phyloP scores from a whole-genome alignment of 2,113 vertebrate genomes.

The Oryzias woworae region DNA sequence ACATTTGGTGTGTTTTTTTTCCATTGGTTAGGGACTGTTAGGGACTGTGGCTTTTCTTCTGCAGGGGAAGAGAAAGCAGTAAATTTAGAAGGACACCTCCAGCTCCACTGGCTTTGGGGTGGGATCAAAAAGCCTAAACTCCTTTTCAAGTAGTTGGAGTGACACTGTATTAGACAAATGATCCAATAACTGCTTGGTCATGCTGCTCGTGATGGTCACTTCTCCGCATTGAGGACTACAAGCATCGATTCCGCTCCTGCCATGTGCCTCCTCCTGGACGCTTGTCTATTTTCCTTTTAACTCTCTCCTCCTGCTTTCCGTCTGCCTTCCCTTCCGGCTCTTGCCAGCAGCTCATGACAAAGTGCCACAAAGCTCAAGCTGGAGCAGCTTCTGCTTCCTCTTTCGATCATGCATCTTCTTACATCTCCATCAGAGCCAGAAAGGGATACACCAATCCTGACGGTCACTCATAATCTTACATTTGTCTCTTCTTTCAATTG shows the following conservation, averaged over 20 bases:
- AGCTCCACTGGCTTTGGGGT: conserved; percentile 20
- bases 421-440: conserved; percentile 26
- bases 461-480: conserved; percentile 19
- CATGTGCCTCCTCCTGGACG: conserved; percentile 7
- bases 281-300: conserved; percentile 24
- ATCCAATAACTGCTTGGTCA: conserved; percentile 36
- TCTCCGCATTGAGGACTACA: conserved; percentile 26
- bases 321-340: conserved; percentile 36
- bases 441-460: conserved; percentile 22
- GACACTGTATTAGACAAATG: conserved; percentile 19
- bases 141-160: conserved; percentile 20
- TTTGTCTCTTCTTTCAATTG: conserved; percentile 47
- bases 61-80: conserved; percentile 7
- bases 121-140: conserved; percentile 32
- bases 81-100: conserved; percentile 17
- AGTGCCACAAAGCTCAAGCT: conserved; percentile 36
- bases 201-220: conserved; percentile 24
- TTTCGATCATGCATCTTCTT: conserved; percentile 46
- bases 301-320: conserved; percentile 4
- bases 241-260: conserved; percentile 27
- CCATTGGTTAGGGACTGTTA: conserved; percentile 9
- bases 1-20: background rate
- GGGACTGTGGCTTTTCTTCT: conserved; percentile 15
- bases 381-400: conserved; percentile 27
- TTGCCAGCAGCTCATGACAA: conserved; percentile 42